These are phyloP conservation scores for silkworm (Bombyx mori) DNA, from an alignment of 1,140 invertebrate genomes.

Conservation along the genomic window ASM3026992v2 NC_085111.1:1217501-1218000, in stretches of 20 bases:
- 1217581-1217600: no score
- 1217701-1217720: no score
- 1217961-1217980: conserved; percentile 97
- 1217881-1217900: conserved; percentile 81
- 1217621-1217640: no score
- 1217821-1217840: not conserved
- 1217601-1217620: no score
- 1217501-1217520: not conserved
- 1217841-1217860: conserved; percentile 69
- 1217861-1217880: conserved; percentile 80
- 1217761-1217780: not conserved
- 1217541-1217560: no score
- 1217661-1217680: no score
- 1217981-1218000: conserved; percentile 94
- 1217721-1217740: no score
- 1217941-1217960: conserved; percentile 85
- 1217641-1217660: no score
- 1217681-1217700: no score
- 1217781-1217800: not conserved
- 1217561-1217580: no score
- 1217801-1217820: not conserved
- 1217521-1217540: no score
- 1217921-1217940: conserved; percentile 96
- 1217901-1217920: conserved; percentile 84
- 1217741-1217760: no score